A percentile compares a stretch with the other conserved stretches of the same genome.
phyloP scores from a whole-genome alignment of 1,140 invertebrate species.

The Bombus pyrosoma region DNA sequence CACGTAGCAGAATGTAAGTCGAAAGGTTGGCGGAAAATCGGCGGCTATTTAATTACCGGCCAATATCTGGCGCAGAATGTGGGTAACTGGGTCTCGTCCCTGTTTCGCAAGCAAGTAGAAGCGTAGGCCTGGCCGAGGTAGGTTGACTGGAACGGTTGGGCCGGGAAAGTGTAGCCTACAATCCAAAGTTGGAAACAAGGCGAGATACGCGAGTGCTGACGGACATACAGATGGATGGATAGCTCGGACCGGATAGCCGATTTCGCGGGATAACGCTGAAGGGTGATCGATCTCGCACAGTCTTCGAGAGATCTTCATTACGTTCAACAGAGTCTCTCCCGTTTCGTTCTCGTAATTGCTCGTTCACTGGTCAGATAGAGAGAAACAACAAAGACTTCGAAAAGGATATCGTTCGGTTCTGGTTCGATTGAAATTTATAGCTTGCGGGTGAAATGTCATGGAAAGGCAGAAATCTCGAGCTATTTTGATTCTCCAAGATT shows the following conservation, averaged over 20 bases:
- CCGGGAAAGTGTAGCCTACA: constrained; percentile 69
- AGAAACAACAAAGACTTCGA: not conserved
- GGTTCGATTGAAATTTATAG: not conserved
- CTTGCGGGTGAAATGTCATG: not conserved
- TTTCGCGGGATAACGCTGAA: not conserved
- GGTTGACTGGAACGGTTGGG: constrained; percentile 62
- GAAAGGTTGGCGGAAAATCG: constrained; percentile 50
- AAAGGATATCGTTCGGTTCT: not conserved
- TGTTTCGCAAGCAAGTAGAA: constrained; percentile 65
- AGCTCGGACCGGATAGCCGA: constrained; percentile 8
- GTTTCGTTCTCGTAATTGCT: not conserved
- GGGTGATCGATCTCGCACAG: constrained; percentile 2
- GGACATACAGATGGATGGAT: not conserved
- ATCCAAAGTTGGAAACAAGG: constrained; percentile 63
- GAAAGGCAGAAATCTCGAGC: too few relatives aligned
- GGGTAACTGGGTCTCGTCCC: constrained; percentile 73
- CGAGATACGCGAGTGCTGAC: constrained; percentile 25
- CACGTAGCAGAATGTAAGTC: not conserved
- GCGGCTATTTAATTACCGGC: constrained; percentile 63
- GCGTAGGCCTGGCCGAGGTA: constrained; percentile 61
- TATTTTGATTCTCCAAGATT: too few relatives aligned
- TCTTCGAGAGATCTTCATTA: not conserved
- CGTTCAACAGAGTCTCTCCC: not conserved
- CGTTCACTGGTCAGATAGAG: not conserved
- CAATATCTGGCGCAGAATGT: constrained; percentile 67